Base-by-base conservation (phyloP, 2,113 vertebrate genomes). In the Mastomys coucha region DNA sequence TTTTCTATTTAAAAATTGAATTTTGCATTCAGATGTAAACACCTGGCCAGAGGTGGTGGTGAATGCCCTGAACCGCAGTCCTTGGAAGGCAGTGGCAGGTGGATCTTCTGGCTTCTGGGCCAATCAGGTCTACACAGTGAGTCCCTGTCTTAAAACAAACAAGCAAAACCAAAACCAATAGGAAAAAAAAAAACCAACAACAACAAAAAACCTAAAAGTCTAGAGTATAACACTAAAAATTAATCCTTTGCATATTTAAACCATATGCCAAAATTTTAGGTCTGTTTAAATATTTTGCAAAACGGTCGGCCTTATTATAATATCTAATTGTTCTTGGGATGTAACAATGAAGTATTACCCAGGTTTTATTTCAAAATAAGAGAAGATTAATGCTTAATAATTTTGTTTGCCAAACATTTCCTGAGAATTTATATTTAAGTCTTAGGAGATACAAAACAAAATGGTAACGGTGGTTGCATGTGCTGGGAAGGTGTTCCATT, bases 151-250 rank as follows among this genome's bases (percentile, higher is more conserved):
- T 56, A 28, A 58, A 82, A 58, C 33, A 58, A 24, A 81, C 22
- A 60, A 82, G 14, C 4, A n/a, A 81, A 81, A 7, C 20, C 3
- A 22, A 58, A 36, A 80, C 7, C 16, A 11, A 20, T 16, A 58
- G 36, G 1, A 81, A 19, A 17, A 70, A n/a, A 1, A 11, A 39
- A 58, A 63, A 24, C 0, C 24, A 33, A 33, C 17, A 51, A 10
- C n/a, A n/a, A n/a, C n/a, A n/a, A n/a, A n/a, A n/a, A n/a, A n/a
- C 65, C 91, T 94, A 96, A 96, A 73, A 97, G 97, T 82, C 80
- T 95, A 93, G 92, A 97, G 73, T 93, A 84, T 86, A 94, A 69
- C 91, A 82, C 89, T 96, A 42, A 97, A 91, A 97, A 65, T 45
- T 63, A 95, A 39, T 10, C 26, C 36, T 73, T 95, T 92, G 58